These are phyloP conservation scores for Pardalotus punctatus DNA, from an alignment of 2,113 vertebrate genomes.

Conservation along the genomic window DNA sequence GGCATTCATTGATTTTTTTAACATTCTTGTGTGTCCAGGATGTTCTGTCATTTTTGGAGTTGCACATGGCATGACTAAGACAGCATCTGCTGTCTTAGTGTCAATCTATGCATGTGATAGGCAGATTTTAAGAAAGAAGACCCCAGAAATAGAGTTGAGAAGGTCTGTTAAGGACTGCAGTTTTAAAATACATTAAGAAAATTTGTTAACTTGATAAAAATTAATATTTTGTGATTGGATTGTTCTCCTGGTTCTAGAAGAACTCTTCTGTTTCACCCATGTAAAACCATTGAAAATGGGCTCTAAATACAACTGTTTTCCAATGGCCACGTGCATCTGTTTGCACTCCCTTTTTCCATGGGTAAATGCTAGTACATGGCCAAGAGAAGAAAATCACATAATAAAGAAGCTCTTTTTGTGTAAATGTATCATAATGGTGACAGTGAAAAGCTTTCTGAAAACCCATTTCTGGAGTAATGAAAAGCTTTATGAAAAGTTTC, in stretches of 20 bases:
- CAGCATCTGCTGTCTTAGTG: background rate
- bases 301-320: background rate
- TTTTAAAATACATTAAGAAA: background rate
- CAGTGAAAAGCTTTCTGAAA: background rate
- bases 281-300: background rate
- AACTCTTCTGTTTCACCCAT: background rate
- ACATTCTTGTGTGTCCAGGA: background rate
- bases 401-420: background rate
- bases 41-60: background rate
- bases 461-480: background rate
- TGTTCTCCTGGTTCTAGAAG: background rate
- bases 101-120: background rate
- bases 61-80: rapidly evolving
- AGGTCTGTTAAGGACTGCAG: background rate
- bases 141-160: background rate
- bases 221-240: background rate
- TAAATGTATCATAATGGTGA: background rate
- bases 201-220: background rate
- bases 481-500: background rate
- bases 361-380: background rate
- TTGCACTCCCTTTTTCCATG: background rate
- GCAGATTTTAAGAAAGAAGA: background rate
- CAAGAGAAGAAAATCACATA: background rate
- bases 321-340: background rate
- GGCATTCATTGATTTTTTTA: background rate